Conservation (phyloP, 2,888 invertebrate species). For the Hermaeophaga mercurialis region DNA sequence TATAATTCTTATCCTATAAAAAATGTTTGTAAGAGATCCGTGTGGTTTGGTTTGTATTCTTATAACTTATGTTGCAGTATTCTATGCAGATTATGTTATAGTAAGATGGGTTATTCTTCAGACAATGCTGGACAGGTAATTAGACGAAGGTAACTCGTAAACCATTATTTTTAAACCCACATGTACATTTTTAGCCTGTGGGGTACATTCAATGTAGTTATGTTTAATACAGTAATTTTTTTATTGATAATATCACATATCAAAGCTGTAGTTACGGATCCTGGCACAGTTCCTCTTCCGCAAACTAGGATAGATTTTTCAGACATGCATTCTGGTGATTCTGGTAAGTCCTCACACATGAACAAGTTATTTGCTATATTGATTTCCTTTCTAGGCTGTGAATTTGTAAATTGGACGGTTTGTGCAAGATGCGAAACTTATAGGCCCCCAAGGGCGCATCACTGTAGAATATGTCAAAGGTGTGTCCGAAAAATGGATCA, state of each 20-base stretch:
- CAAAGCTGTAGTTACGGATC: conserved; percentile 88
- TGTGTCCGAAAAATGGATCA: conserved; percentile 85
- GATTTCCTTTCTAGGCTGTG: conserved; percentile 52
- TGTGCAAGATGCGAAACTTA: conserved; percentile 81
- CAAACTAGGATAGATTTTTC: conserved; percentile 77
- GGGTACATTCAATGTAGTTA: conserved; percentile 79
- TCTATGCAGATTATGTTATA: conserved; percentile 88
- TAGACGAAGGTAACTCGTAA: too few species aligned
- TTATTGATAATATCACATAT: conserved; percentile 76
- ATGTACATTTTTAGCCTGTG: conserved; percentile 76
- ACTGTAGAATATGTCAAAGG: conserved; percentile 84
- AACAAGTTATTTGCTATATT: too few species aligned
- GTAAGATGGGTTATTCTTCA: conserved; percentile 82
- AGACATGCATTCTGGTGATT: conserved; percentile 71
- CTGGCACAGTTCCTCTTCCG: conserved; percentile 82
- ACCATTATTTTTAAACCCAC: too few species aligned
- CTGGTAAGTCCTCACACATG: conserved; percentile 51
- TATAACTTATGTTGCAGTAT: conserved; percentile 78
- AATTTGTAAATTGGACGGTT: conserved; percentile 76
- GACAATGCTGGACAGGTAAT: conserved; percentile 79
- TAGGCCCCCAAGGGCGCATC: conserved; percentile 83
- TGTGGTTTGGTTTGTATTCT: conserved; percentile 84
- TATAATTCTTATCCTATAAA: not conserved
- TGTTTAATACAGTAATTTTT: conserved; percentile 80
- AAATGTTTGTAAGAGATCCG: conserved; percentile 78